These are phyloP conservation scores for Limnephilus lunatus DNA, from an alignment of 2,888 invertebrate species.

Conservation along the genomic window DNA sequence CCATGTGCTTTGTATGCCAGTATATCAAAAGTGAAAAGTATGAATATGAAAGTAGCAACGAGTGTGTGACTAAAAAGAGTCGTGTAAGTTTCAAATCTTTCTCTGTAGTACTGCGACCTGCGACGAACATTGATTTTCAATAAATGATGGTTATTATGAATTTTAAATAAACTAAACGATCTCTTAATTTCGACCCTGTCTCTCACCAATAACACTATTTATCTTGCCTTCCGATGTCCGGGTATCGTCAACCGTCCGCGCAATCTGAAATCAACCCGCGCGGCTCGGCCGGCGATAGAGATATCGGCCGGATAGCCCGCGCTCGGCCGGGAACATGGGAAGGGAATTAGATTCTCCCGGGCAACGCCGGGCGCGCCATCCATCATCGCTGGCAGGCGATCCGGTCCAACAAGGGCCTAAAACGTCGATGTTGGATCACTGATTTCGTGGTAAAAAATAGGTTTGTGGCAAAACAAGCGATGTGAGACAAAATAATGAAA, in stretches of 20 bases:
- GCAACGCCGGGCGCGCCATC: constrained; percentile 12
- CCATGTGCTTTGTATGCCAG: too few species aligned
- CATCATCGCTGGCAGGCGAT: constrained; percentile 25
- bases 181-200: constrained; percentile 14
- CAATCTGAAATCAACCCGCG: constrained; percentile 6
- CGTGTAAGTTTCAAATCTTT: too few species aligned
- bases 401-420: not conserved
- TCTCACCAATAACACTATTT: not conserved
- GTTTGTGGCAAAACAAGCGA: not conserved
- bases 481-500: too few species aligned
- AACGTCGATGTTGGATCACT: not conserved
- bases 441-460: not conserved
- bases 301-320: constrained; percentile 19
- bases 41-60: too few species aligned
- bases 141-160: not conserved
- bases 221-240: constrained; percentile 20
- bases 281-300: constrained; percentile 1
- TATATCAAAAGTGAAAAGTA: too few species aligned
- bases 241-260: constrained; percentile 18
- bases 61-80: too few species aligned
- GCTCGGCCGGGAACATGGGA: constrained; percentile 20
- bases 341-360: constrained; percentile 20
- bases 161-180: not conserved
- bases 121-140: too few species aligned
- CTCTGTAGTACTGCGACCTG: too few species aligned